Percentiles rank a stretch among this genome's conserved stretches.
Evolutionary conservation across 1,140 invertebrate species (phyloP).

Genomic region (Drosophila gunungcola): DNA sequence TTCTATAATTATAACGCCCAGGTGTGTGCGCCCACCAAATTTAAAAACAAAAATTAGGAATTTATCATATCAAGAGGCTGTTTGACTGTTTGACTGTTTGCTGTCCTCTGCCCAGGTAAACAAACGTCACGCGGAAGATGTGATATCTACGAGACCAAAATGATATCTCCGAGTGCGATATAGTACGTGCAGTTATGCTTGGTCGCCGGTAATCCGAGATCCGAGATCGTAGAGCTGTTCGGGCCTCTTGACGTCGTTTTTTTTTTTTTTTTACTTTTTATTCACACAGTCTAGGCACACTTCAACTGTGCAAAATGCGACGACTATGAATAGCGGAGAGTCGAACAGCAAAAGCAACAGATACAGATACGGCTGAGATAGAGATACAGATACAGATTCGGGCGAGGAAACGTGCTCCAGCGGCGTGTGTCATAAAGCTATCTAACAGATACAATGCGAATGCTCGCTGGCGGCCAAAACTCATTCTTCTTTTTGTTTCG

Average conservation of each 20-base stretch:
- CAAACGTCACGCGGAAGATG: slow-evolving; percentile 77
- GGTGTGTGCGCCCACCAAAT: slow-evolving; percentile 23
- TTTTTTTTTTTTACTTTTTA: slow-evolving; percentile 37
- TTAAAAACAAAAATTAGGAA: slow-evolving; percentile 8
- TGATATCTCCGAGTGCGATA: slow-evolving; percentile 51
- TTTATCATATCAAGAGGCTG: slow-evolving; percentile 32
- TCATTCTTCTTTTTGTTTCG: slow-evolving; percentile 39
- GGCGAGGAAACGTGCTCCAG: slow-evolving; percentile 69
- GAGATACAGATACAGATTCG: slow-evolving; percentile 37
- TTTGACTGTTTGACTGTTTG: slow-evolving; percentile 10
- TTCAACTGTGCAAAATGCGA: slow-evolving; percentile 79
- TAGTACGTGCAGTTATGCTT: slow-evolving; percentile 81
- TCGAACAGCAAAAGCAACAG: slow-evolving; percentile 32
- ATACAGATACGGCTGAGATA: slow-evolving; percentile 40
- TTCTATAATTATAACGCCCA: slow-evolving; percentile 41
- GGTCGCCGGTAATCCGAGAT: slow-evolving; percentile 67
- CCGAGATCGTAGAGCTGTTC: slow-evolving; percentile 22
- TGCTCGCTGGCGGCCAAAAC: slow-evolving; percentile 24
- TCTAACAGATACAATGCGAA: slow-evolving; percentile 62
- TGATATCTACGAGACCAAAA: slow-evolving; percentile 23
- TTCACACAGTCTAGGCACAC: slow-evolving; percentile 79
- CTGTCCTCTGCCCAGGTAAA: slow-evolving; percentile 26
- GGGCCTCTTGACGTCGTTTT: slow-evolving; percentile 59
- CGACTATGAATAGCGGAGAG: slow-evolving; percentile 56
- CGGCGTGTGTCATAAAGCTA: slow-evolving; percentile 73